A percentile compares a stretch with the other conserved stretches of the same genome.
These are phyloP conservation scores for Prietella phreatophila DNA, from an alignment of 2,113 vertebrate genomes.

Conservation along the genomic window DNA sequence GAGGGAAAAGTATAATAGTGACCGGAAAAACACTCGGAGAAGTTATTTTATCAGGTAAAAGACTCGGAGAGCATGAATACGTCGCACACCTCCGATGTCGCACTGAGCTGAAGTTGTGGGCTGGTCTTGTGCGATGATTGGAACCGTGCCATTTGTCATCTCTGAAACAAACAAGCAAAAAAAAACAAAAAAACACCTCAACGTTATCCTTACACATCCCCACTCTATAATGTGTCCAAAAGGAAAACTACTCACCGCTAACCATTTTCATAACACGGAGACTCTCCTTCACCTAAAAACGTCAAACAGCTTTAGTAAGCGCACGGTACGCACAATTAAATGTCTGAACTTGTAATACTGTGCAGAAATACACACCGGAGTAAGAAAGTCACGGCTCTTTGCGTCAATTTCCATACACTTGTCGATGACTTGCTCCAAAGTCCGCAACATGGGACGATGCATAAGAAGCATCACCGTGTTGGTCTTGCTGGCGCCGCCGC, in stretches of 20 bases:
- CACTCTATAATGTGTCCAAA: neutral
- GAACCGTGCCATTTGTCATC: neutral
- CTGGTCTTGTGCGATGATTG: neutral
- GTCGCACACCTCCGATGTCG: constrained; percentile 8
- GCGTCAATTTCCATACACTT: constrained; percentile 83
- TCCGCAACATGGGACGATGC: constrained; percentile 81
- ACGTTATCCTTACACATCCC: neutral
- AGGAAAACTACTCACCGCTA: constrained; percentile 61
- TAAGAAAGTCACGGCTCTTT: constrained; percentile 68
- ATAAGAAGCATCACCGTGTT: constrained; percentile 85
- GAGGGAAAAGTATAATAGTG: neutral
- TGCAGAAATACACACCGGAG: constrained; percentile 60
- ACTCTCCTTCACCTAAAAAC: constrained; percentile 65
- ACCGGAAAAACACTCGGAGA: neutral
- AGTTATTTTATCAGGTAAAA: no score
- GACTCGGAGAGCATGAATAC: neutral
- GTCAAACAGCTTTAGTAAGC: neutral
- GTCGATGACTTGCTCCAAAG: constrained; percentile 86
- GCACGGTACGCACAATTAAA: neutral
- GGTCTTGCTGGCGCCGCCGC: constrained; percentile 76
- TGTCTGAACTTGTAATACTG: neutral
- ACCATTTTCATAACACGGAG: constrained; percentile 62
- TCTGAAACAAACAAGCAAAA: neutral
- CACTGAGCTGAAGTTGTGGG: neutral
- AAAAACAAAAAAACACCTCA: neutral